Base-by-base conservation (phyloP, 2,888 invertebrate species). In the Belgica antarctica region DNA sequence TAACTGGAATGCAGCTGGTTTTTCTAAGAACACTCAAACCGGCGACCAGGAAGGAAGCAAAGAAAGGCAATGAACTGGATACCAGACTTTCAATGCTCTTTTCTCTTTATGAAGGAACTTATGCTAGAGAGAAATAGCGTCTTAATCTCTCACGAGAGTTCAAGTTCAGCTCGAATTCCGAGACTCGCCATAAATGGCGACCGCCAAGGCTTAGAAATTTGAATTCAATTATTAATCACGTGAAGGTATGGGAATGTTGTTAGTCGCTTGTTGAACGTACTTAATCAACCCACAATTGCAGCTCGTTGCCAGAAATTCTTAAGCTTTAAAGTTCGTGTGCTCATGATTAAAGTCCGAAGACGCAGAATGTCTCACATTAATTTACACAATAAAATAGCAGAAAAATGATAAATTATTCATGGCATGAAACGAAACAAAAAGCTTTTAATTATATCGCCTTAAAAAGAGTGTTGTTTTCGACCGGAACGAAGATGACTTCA, bases 401-500 rank as follows among this genome's bases (percentile, higher is more conserved):
- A 52, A 52, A 52, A 24, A 52, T 22, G 17, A 52, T 52, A 52
- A 52, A 52, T 52, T 52, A 52, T 52, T 52, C 52, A 22, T 19
- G 19, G 24, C 52, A 15, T 8, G 52, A 3, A 15, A 41, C n/a
- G 10, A 41, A 41, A 41, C 41, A 52, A 52, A 52, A 52, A 52
- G 52, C 19, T 22, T 52, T 52, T 24, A 52, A 52, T 52, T 52
- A 52, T 22, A 52, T 15, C 22, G 52, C 52, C 52, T 22, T 52
- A 7, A 3, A 46, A 22, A 52, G 52, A 52, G 2, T 24, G 10
- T 22, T 52, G 8, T 34, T 8, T 10, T 34, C 24, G 8, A 52
- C 52, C 52, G 52, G 52, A 52, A 52, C 52, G 52, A 12, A 10
- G 52, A 52, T 52, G 52, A 52, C 24, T 52, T 52, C 52, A 52